Percentiles rank a stretch among this genome's conserved stretches.
phyloP scores from a whole-genome alignment of 2,113 vertebrate genomes.

The Benitochromis conjunctus region DNA sequence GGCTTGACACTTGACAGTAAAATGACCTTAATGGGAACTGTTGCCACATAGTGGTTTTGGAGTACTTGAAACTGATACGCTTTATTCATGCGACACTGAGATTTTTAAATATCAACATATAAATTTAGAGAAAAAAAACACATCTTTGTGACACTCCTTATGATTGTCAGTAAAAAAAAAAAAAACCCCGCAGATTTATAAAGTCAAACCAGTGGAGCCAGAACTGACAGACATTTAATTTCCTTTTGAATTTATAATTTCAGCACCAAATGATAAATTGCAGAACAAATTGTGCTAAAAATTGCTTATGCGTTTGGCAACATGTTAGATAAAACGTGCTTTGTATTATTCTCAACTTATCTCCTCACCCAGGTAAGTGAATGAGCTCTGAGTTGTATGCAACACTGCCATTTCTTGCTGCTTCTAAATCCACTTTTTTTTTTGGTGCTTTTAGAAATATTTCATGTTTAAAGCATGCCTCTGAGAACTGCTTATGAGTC shows the following conservation, averaged over 20 bases:
- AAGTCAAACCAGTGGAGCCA: neutral
- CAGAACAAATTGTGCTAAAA: neutral
- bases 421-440: neutral
- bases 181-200: neutral
- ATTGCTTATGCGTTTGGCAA: neutral
- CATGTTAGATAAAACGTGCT: neutral
- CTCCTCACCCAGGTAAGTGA: neutral
- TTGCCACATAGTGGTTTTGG: neutral
- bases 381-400: neutral
- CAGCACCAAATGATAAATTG: neutral
- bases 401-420: neutral
- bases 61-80: neutral
- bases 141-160: neutral
- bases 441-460: neutral
- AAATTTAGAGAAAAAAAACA: neutral
- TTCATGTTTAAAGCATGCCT: neutral
- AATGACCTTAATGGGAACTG: neutral
- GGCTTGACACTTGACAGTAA: neutral
- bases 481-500: neutral
- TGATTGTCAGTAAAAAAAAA: neutral
- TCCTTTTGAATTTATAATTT: neutral
- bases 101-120: neutral
- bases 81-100: neutral
- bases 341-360: neutral
- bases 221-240: neutral